Conservation (phyloP, 2,113 vertebrate genomes). For the Etia nguti region DNA sequence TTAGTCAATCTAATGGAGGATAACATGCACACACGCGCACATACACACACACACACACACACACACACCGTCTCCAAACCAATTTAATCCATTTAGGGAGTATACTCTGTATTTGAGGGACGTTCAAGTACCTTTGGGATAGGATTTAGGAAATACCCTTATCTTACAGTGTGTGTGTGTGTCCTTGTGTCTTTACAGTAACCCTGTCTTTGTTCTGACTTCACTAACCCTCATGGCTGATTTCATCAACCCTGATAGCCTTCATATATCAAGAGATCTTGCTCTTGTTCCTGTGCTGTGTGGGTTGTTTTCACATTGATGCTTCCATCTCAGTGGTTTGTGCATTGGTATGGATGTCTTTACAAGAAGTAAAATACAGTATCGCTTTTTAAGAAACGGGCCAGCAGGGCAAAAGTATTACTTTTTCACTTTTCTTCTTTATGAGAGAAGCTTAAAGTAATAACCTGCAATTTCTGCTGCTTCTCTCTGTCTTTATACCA, state of each 20-base stretch:
- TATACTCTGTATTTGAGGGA: constrained; percentile 32
- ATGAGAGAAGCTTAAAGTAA: constrained; percentile 17
- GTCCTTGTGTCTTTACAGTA: constrained; percentile 30
- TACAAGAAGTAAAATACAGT: not conserved
- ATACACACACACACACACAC: not conserved
- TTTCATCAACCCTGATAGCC: constrained; percentile 28
- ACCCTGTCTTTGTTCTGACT: constrained; percentile 20
- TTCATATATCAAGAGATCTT: constrained; percentile 22
- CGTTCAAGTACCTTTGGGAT: constrained; percentile 23
- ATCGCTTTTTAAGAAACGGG: not conserved
- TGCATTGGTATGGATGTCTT: not conserved
- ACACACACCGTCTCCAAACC: constrained; percentile 7
- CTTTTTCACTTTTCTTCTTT: not conserved
- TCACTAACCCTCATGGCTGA: constrained; percentile 13
- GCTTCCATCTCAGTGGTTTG: not conserved
- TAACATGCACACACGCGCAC: not conserved
- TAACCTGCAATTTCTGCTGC: constrained; percentile 2
- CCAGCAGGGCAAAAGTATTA: not conserved
- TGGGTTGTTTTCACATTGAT: not conserved
- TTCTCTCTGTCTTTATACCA: not conserved
- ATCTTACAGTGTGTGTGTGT: not conserved
- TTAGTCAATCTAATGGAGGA: constrained; percentile 52
- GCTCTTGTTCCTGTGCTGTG: not conserved
- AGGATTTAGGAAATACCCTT: constrained; percentile 52
- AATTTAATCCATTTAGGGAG: constrained; percentile 50